phyloP scores from a whole-genome alignment of 2,888 invertebrate species.

The Nomada hirtipes region DNA sequence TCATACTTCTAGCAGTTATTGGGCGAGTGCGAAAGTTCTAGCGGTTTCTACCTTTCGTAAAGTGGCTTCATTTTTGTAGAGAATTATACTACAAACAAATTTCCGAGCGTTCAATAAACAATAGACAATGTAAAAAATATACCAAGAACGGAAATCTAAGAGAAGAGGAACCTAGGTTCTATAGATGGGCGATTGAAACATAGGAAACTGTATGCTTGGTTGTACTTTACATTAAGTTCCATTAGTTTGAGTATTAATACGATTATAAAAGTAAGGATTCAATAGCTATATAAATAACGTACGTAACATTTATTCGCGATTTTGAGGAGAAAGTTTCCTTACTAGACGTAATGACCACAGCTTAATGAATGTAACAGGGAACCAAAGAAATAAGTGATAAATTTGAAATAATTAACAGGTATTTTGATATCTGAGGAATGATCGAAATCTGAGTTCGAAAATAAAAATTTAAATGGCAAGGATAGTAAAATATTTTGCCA shows the following conservation, averaged over 20 bases:
- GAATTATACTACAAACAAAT: no score
- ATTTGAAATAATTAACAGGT: background rate
- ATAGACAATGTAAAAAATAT: background rate
- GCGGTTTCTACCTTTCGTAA: no score
- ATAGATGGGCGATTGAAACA: slow-evolving; percentile 6
- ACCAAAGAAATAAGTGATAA: background rate
- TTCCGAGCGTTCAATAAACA: no score
- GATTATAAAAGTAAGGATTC: slow-evolving; percentile 25
- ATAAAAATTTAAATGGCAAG: background rate
- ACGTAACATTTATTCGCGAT: slow-evolving; percentile 42
- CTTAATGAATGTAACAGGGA: slow-evolving; percentile 11
- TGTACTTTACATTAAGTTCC: background rate
- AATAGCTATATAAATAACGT: background rate
- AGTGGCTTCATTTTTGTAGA: no score
- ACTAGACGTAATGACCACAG: background rate
- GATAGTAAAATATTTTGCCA: background rate
- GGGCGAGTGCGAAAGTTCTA: background rate
- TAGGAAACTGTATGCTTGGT: background rate
- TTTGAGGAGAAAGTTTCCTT: slow-evolving; percentile 46
- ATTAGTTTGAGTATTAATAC: slow-evolving; percentile 2
- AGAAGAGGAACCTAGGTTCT: background rate
- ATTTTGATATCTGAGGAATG: background rate
- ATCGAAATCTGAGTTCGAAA: background rate
- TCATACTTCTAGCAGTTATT: background rate
- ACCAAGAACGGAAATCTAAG: background rate